These are phyloP conservation scores for Philereme vetulata DNA, from an alignment of 2,888 invertebrate species.

Conservation along the genomic window DNA sequence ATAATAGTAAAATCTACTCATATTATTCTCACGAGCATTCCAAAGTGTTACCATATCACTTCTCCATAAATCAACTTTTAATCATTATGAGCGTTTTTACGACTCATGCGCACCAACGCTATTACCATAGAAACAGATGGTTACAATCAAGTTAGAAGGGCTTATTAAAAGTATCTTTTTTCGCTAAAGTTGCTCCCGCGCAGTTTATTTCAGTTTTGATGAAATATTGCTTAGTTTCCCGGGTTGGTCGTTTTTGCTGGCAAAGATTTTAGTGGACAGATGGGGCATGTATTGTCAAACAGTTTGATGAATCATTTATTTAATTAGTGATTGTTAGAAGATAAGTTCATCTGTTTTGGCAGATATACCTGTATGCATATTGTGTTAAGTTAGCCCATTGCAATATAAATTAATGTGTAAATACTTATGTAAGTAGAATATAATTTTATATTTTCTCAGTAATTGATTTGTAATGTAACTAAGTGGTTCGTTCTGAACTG, in stretches of 20 bases:
- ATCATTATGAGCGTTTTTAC: conserved; percentile 37
- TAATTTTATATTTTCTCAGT: too few relatives aligned
- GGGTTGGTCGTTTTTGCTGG: conserved; percentile 27
- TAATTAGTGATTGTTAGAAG: too few relatives aligned
- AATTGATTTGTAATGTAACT: too few relatives aligned
- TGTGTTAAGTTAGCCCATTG: too few relatives aligned
- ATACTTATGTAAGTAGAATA: too few relatives aligned
- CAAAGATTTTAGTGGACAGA: conserved; percentile 34
- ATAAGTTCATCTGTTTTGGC: too few relatives aligned
- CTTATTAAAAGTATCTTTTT: conserved; percentile 29
- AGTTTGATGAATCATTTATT: not conserved
- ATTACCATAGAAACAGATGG: conserved; percentile 29
- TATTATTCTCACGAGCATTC: conserved; percentile 32
- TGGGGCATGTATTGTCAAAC: not conserved
- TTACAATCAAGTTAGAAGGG: conserved; percentile 27
- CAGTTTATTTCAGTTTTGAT: conserved; percentile 73
- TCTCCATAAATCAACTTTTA: conserved; percentile 34
- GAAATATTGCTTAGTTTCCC: conserved; percentile 70
- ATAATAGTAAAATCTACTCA: too few relatives aligned
- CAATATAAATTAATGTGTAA: too few relatives aligned
- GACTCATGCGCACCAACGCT: conserved; percentile 19
- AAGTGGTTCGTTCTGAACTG: too few relatives aligned
- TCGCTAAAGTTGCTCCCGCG: conserved; percentile 38
- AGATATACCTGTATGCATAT: too few relatives aligned
- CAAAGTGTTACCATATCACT: conserved; percentile 28